These are phyloP conservation scores for Villa cingulata DNA, from an alignment of 2,888 invertebrate genomes.

Conservation along the genomic window DNA sequence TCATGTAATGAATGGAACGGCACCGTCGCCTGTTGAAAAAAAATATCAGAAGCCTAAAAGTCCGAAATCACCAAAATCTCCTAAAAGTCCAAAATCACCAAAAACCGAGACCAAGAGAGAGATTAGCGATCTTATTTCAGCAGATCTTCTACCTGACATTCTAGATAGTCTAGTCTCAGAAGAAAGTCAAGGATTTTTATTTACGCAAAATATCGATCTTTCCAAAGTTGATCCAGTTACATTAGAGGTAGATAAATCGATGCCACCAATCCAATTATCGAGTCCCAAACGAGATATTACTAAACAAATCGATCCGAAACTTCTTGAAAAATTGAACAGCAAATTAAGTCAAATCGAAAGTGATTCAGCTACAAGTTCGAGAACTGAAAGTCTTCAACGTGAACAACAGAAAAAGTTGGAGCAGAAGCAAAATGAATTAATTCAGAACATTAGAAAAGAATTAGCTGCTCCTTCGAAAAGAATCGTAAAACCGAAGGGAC, in stretches of 20 bases:
- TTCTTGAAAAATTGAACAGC: conserved; percentile 54
- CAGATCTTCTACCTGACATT: conserved; percentile 42
- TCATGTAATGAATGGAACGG: conserved; percentile 75
- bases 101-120: conserved; percentile 32
- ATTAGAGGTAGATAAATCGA: conserved; percentile 52
- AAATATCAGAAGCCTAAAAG: conserved; percentile 45
- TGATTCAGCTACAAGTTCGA: conserved; percentile 60
- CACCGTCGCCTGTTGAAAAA: conserved; percentile 41
- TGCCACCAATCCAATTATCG: conserved; percentile 43
- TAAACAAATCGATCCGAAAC: conserved; percentile 50
- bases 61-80: conserved; percentile 50
- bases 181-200: conserved; percentile 49
- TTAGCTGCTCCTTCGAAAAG: conserved; percentile 45
- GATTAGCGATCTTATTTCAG: conserved; percentile 10
- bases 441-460: conserved; percentile 46
- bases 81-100: conserved; percentile 47
- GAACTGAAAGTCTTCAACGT: conserved; percentile 50
- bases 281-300: conserved; percentile 61
- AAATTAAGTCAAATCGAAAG: conserved; percentile 64
- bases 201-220: conserved; percentile 60
- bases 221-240: conserved; percentile 61
- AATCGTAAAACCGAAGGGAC: conserved; percentile 44
- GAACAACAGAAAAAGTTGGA: conserved; percentile 41
- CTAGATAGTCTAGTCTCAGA: conserved; percentile 33
- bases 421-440: conserved; percentile 41